These are phyloP conservation scores for Channallabes apus DNA, from an alignment of 2,797 vertebrate species.

Conservation along the genomic window DNA sequence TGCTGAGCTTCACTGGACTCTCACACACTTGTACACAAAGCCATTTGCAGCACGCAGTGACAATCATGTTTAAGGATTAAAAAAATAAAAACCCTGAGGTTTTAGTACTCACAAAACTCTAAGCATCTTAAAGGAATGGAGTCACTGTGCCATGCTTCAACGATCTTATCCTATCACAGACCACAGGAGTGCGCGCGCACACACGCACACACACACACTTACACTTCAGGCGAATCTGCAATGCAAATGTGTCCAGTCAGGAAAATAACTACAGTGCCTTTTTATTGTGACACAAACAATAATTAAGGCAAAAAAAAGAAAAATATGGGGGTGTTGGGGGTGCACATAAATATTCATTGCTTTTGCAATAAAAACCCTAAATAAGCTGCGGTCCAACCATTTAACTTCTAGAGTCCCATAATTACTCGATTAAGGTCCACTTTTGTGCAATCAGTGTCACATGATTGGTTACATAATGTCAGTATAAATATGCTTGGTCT, in stretches of 20 bases:
- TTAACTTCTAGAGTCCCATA: no score
- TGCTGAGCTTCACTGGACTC: neutral
- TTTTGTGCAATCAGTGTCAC: no score
- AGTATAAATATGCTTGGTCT: no score
- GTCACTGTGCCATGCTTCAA: constrained; percentile 18
- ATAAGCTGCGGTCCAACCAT: no score
- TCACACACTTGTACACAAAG: neutral
- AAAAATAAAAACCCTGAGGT: constrained; percentile 18
- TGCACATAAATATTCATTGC: no score
- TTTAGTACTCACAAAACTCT: constrained; percentile 33
- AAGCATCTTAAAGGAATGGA: constrained; percentile 18
- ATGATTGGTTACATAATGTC: no score
- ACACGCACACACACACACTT: constrained; percentile 1
- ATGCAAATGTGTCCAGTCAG: neutral
- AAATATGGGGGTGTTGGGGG: no score
- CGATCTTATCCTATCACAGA: constrained; percentile 4
- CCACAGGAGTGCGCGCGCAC: neutral
- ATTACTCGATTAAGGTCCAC: no score
- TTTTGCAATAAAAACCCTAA: neutral
- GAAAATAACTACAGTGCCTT: neutral
- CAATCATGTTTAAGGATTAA: constrained; percentile 46
- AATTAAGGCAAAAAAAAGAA: no score
- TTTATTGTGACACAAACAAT: no score
- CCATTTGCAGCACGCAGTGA: constrained; percentile 35
- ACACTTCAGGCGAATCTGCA: neutral